Percentiles rank a stretch among this genome's conserved stretches.
phyloP scores from a whole-genome alignment of 2,797 vertebrate species.

The Enteromius fasciolatus region DNA sequence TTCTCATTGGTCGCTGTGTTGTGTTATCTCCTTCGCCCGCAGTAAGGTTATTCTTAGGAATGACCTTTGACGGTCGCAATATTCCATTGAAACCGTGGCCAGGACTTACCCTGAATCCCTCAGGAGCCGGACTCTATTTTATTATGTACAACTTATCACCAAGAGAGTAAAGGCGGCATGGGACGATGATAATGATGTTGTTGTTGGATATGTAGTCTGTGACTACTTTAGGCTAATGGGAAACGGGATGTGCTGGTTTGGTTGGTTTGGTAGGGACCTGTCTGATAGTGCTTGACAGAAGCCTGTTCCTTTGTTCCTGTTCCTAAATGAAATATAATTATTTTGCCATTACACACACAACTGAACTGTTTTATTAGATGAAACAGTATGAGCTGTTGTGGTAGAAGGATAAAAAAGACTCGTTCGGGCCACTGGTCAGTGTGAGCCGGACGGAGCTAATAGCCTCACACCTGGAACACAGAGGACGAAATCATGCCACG shows the following conservation, averaged over 20 bases:
- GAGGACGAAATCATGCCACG: no score
- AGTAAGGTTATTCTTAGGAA: conserved; percentile 64
- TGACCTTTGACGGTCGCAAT: conserved; percentile 59
- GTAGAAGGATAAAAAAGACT: no score
- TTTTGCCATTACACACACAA: no score
- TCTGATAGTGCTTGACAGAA: neutral
- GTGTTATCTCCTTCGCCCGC: conserved; percentile 40
- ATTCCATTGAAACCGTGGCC: conserved; percentile 31
- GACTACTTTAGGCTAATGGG: neutral
- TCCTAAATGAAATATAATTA: no score
- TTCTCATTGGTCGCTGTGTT: conserved; percentile 37
- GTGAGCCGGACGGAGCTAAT: no score
- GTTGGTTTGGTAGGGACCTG: neutral
- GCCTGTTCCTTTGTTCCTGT: no score
- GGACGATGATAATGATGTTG: conserved; percentile 8
- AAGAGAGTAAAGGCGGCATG: conserved; percentile 7
- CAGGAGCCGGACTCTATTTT: conserved; percentile 16
- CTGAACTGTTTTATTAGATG: no score
- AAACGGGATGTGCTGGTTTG: neutral
- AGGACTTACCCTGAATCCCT: conserved; percentile 15
- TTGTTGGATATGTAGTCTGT: neutral
- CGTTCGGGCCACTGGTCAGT: no score
- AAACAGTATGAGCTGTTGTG: no score
- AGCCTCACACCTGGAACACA: no score
- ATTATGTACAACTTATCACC: neutral